A percentile compares a stretch with the other conserved stretches of the same genome.
phyloP scores from a whole-genome alignment of 2,113 vertebrate genomes.

The Oreochromis spilurus region DNA sequence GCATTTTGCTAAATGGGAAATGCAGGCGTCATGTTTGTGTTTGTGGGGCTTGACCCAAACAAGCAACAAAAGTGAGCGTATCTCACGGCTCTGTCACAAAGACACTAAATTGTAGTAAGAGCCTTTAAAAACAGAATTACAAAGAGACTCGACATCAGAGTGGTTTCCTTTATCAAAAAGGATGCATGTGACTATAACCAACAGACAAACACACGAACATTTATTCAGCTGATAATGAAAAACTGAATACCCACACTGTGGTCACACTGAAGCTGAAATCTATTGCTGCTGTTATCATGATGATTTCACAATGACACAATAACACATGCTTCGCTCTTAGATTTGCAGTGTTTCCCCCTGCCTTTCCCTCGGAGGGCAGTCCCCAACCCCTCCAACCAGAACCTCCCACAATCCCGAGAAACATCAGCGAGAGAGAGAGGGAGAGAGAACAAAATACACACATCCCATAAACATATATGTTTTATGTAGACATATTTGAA shows the following conservation, averaged over 20 bases:
- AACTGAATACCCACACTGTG: background rate
- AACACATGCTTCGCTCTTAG: background rate
- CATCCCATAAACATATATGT: background rate
- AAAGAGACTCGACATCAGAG: background rate
- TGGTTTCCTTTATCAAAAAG: background rate
- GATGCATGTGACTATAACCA: background rate
- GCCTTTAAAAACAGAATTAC: background rate
- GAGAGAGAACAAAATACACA: background rate
- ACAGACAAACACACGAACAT: background rate
- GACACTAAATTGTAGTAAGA: background rate
- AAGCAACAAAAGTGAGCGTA: background rate
- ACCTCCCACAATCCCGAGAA: background rate
- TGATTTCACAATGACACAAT: background rate
- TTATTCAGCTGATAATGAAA: background rate
- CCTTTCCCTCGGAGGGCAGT: background rate
- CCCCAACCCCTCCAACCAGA: background rate
- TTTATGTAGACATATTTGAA: background rate
- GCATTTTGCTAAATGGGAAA: background rate
- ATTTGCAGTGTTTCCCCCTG: background rate
- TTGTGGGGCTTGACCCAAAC: background rate
- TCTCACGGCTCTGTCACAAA: rapidly evolving
- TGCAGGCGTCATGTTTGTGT: background rate
- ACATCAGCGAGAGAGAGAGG: background rate
- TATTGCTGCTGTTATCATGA: background rate
- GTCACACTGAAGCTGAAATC: background rate